phyloP scores from a whole-genome alignment of 2,113 vertebrate species.

The Heterotis niloticus region DNA sequence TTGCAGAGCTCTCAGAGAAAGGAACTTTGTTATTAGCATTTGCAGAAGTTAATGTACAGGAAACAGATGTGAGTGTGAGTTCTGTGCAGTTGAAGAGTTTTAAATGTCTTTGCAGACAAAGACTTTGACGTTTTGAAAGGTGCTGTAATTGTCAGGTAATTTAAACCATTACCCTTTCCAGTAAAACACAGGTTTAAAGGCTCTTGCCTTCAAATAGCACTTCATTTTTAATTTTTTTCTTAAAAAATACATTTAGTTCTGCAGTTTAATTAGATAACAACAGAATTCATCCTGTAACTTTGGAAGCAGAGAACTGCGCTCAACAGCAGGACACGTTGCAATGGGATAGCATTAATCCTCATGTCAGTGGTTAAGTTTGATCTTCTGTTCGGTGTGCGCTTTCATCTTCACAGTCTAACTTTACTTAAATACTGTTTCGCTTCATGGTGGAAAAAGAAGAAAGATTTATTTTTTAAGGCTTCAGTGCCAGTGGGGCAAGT shows the following conservation, averaged over 20 bases:
- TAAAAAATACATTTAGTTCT: constrained; percentile 25
- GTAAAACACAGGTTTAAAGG: constrained; percentile 37
- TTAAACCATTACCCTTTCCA: constrained; percentile 31
- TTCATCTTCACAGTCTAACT: neutral
- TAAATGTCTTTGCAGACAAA: constrained; percentile 27
- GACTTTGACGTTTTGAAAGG: constrained; percentile 36
- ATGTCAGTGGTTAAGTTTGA: neutral
- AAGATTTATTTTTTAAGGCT: too few relatives aligned
- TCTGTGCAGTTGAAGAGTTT: neutral
- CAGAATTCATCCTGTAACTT: constrained; percentile 7
- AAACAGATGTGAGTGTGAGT: constrained; percentile 18
- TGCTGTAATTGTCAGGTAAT: constrained; percentile 33
- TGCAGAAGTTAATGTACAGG: neutral
- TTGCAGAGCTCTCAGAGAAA: constrained; percentile 12
- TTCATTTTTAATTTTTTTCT: constrained; percentile 25
- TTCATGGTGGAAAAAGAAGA: too few relatives aligned
- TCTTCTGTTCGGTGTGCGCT: neutral
- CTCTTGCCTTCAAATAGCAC: constrained; percentile 27
- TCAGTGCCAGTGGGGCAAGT: too few relatives aligned
- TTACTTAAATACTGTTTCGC: neutral
- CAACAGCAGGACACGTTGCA: constrained; percentile 16
- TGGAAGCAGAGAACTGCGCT: constrained; percentile 3
- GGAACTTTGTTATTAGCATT: constrained; percentile 7
- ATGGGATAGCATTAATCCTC: constrained; percentile 10
- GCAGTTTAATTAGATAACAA: constrained; percentile 23